A percentile compares a stretch with the other conserved stretches of the same genome.
phyloP scores from a whole-genome alignment of 2,797 vertebrate species.

The Sparidentex hasta region DNA sequence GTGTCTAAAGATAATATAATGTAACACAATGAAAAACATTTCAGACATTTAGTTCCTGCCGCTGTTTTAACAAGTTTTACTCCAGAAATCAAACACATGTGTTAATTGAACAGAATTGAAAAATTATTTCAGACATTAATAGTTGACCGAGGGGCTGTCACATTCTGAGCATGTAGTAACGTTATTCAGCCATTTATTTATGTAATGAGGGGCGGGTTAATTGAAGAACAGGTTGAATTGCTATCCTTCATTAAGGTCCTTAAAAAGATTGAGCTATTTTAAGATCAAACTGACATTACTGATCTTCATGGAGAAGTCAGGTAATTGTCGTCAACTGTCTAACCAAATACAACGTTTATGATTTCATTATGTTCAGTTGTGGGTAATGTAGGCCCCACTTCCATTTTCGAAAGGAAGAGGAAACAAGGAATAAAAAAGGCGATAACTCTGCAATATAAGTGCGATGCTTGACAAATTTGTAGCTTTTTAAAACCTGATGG shows the following conservation, averaged over 20 bases:
- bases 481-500: too few relatives aligned
- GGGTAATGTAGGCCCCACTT: too few relatives aligned
- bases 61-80: neutral
- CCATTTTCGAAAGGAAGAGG: too few relatives aligned
- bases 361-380: too few relatives aligned
- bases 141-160: neutral
- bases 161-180: neutral
- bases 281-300: slow-evolving; percentile 1
- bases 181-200: neutral
- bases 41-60: neutral
- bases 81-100: too few relatives aligned
- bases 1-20: too few relatives aligned
- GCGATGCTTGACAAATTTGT: too few relatives aligned
- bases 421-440: too few relatives aligned
- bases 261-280: slow-evolving; percentile 8
- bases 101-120: too few relatives aligned
- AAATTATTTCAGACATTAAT: neutral
- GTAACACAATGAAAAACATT: neutral
- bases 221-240: neutral
- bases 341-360: too few relatives aligned
- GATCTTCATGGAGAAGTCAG: neutral
- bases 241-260: neutral
- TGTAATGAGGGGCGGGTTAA: neutral
- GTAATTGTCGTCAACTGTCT: neutral
- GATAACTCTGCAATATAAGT: too few relatives aligned